Percentiles rank a stretch among this genome's conserved stretches.
Evolutionary conservation across 30 jellyfish, hydroid and myxozoan genomes (phyloP).

Genomic region (Aurelia aurita): DNA sequence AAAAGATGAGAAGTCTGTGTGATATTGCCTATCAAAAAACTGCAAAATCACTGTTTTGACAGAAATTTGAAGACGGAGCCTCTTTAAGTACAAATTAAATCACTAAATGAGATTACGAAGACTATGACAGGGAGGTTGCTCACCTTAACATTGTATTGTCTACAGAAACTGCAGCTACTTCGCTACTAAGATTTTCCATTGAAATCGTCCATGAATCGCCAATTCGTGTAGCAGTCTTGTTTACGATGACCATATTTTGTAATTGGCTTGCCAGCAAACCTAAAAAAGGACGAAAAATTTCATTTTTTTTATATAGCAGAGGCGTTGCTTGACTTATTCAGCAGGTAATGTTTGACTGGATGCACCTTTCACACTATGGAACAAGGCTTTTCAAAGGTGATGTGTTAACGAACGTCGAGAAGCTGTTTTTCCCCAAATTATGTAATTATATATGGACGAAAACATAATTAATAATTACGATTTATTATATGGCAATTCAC

Average conservation of each 20-base stretch:
- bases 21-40: no score
- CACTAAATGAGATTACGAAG: no score
- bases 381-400: neutral
- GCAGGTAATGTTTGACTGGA: neutral
- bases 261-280: conserved; percentile 45
- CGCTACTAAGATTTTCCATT: conserved; percentile 15
- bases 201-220: conserved; percentile 70
- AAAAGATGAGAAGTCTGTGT: no score
- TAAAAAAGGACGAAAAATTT: neutral
- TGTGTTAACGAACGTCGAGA: neutral
- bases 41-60: no score
- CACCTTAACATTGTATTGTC: conserved; percentile 22
- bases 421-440: no score
- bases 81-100: no score
- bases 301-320: neutral
- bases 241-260: conserved; percentile 16
- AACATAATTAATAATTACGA: no score
- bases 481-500: no score
- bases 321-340: neutral
- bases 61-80: no score
- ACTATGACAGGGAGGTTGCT: neutral
- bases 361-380: no score
- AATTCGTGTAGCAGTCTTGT: conserved; percentile 43
- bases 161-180: conserved; percentile 18
- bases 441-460: no score